Base-by-base conservation (phyloP, 2,888 invertebrate species). In the Cactoblastis cactorum region DNA sequence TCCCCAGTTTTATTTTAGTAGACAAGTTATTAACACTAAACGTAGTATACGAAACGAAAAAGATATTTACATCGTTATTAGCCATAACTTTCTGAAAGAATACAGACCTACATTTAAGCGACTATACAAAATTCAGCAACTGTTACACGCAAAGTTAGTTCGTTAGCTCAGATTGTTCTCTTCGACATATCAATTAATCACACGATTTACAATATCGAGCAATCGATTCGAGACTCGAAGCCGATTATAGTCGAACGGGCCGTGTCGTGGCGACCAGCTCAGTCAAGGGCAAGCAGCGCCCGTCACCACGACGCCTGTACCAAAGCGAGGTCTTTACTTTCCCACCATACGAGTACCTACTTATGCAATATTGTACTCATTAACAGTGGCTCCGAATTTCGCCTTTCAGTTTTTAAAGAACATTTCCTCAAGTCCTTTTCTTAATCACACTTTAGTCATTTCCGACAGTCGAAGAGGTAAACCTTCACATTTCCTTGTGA, bases 301-400 rank as follows among this genome's bases (percentile, higher is more conserved):
- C 72, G 83, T 82, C 80, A 72, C 84, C 74, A 71, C 61, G 51
- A 51, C 57, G 62, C 52, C 62, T 65, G 60, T 69, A 63, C 59
- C 59, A 51, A 61, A 51, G 57, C 82, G 80, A 85, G 86, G 84
- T 71, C 85, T 82, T 82, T 80, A 78, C 86, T 85, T 85, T 84
- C 84, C 74, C 77, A 72, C 68, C 69, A 61, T 61, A 62, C 56
- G 57, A 58, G 56, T 54, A 24, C n/a, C n/a, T n/a, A n/a, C 58
- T 63, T 63, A 62, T 49, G 49, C 49, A 49, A 49, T 32, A 32
- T 49, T 24, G 24, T 37, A 41, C 49, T 38, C 15, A 32, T 39
- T 15, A 49, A 11, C 11, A 3, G 9, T 18, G 8, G 32, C 32
- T 32, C 28, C 32, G 28, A 49, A 28, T 22, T 32, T 33, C 33